phyloP scores from a whole-genome alignment of 2,797 vertebrate species.

The Syngnathus acus region DNA sequence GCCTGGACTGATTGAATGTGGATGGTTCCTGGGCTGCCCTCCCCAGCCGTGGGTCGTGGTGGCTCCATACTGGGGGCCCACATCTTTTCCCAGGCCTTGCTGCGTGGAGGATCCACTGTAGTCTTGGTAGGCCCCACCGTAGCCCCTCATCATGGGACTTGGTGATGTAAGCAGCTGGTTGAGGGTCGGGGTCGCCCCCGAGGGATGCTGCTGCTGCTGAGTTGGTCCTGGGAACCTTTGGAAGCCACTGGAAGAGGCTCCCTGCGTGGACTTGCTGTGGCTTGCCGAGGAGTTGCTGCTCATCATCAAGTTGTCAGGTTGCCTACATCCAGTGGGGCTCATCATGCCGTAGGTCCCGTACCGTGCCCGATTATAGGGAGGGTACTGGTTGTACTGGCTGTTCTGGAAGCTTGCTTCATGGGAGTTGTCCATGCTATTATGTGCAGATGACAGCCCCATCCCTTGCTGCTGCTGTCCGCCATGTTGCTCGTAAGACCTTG shows the following conservation, averaged over 20 bases:
- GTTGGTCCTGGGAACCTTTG: slow-evolving; percentile 78
- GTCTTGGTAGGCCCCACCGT: slow-evolving; percentile 81
- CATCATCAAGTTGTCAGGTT: slow-evolving; percentile 74
- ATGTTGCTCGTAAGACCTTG: slow-evolving; percentile 92
- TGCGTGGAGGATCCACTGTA: slow-evolving; percentile 75
- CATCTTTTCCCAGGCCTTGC: slow-evolving; percentile 82
- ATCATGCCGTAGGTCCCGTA: slow-evolving; percentile 83
- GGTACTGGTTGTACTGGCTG: slow-evolving; percentile 86
- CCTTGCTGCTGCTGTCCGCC: slow-evolving; percentile 80
- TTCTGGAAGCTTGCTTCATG: slow-evolving; percentile 76
- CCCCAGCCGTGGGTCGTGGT: slow-evolving; percentile 79
- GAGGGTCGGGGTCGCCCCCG: slow-evolving; percentile 87
- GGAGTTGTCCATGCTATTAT: slow-evolving; percentile 82
- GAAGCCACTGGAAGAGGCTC: slow-evolving; percentile 74
- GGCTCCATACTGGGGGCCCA: slow-evolving; percentile 79
- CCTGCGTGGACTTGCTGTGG: slow-evolving; percentile 72
- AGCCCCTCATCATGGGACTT: slow-evolving; percentile 90
- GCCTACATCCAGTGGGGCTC: slow-evolving; percentile 73
- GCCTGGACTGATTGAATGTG: slow-evolving; percentile 77
- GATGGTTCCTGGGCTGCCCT: slow-evolving; percentile 82
- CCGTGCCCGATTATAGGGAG: slow-evolving; percentile 71
- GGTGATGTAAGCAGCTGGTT: slow-evolving; percentile 92
- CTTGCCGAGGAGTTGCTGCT: slow-evolving; percentile 66
- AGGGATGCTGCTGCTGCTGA: slow-evolving; percentile 74
- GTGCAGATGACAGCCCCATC: slow-evolving; percentile 78